Evolutionary conservation across 2,113 vertebrate genomes (phyloP).

Genomic region (Heterochromis multidens): DNA sequence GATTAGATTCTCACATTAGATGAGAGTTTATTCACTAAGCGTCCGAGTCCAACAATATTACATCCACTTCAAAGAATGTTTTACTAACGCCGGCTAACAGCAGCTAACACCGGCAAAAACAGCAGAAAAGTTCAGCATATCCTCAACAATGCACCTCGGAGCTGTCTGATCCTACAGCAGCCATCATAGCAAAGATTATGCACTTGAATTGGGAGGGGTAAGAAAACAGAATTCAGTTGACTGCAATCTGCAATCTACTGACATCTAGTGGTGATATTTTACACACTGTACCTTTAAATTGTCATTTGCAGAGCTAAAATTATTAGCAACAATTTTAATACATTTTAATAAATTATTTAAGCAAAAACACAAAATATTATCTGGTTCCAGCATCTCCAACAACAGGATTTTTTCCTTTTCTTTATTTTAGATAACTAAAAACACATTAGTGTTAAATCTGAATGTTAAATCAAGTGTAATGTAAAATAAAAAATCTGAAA

Average conservation of each 20-base stretch:
- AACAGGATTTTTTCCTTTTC: background rate
- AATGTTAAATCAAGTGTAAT: background rate
- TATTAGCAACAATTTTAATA: background rate
- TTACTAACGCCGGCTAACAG: background rate
- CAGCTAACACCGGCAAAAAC: background rate
- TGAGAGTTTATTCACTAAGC: background rate
- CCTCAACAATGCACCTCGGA: too few relatives aligned
- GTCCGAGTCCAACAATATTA: background rate
- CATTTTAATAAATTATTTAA: too few relatives aligned
- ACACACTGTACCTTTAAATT: background rate
- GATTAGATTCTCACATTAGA: background rate
- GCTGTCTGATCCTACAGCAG: too few relatives aligned
- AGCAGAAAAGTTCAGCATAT: background rate
- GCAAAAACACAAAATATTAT: background rate
- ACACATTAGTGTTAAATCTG: background rate
- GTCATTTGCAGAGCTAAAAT: background rate
- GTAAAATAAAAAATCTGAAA: background rate
- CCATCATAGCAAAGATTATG: too few relatives aligned
- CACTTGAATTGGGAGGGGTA: too few relatives aligned
- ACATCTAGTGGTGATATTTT: background rate
- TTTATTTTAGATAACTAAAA: background rate
- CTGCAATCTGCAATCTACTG: background rate
- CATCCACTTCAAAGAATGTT: background rate
- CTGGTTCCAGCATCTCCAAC: background rate
- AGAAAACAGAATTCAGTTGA: background rate